A percentile compares a stretch with the other conserved stretches of the same genome.
These are phyloP conservation scores for Metopolophium dirhodum DNA, from an alignment of 1,140 invertebrate genomes.

Conservation along the genomic window DNA sequence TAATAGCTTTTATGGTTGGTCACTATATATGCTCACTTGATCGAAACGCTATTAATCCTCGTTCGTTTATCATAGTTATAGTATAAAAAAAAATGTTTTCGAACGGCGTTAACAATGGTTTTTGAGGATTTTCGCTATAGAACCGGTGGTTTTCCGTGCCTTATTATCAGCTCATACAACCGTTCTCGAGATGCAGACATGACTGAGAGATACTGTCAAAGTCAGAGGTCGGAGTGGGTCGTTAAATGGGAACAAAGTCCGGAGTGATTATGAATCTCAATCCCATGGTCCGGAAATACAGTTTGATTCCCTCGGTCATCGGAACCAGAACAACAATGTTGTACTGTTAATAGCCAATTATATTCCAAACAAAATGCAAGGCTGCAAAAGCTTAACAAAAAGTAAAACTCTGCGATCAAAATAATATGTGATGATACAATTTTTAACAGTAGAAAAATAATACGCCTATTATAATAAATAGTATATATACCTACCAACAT, in stretches of 20 bases:
- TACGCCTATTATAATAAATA: background rate
- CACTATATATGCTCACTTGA: background rate
- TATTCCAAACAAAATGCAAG: too few relatives aligned
- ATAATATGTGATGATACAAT: background rate
- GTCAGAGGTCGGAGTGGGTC: background rate
- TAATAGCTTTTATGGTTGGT: background rate
- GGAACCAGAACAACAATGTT: background rate
- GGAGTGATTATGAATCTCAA: background rate
- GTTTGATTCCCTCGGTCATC: background rate
- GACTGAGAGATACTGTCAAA: background rate
- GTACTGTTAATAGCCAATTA: background rate
- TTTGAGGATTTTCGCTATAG: background rate
- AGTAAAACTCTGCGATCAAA: background rate
- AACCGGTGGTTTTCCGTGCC: background rate
- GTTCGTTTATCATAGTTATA: background rate
- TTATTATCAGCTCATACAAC: background rate
- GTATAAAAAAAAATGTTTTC: background rate
- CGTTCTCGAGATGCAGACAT: background rate
- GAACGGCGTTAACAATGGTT: background rate
- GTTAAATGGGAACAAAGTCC: background rate
- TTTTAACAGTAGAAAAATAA: background rate
- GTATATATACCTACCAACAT: background rate
- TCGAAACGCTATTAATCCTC: background rate
- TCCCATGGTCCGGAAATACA: background rate
- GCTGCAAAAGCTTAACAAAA: background rate